Evolutionary conservation across 2,888 invertebrate genomes (phyloP).

Genomic region (Prosopocoilus inquinatus): DNA sequence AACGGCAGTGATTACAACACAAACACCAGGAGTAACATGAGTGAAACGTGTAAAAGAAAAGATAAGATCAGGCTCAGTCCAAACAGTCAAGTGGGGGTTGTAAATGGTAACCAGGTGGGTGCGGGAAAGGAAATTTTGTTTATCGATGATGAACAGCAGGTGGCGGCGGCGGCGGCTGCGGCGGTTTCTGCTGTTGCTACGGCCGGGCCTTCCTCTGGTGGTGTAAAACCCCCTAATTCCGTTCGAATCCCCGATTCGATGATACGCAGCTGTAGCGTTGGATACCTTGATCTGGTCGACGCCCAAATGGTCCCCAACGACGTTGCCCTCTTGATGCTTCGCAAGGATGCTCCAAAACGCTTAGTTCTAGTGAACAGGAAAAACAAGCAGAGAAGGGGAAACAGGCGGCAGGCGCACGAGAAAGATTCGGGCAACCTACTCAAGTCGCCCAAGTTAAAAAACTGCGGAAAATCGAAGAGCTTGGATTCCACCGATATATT

Average conservation of each 20-base stretch:
- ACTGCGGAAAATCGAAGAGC: slow-evolving; percentile 79
- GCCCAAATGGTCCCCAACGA: slow-evolving; percentile 72
- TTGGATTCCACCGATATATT: slow-evolving; percentile 82
- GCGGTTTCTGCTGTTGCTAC: neutral
- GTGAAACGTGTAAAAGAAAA: slow-evolving; percentile 29
- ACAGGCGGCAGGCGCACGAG: slow-evolving; percentile 27
- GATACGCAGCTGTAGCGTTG: slow-evolving; percentile 84
- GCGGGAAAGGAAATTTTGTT: slow-evolving; percentile 33
- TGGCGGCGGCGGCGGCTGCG: neutral
- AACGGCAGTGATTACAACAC: slow-evolving; percentile 8
- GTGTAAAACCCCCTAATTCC: slow-evolving; percentile 6
- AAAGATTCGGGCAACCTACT: slow-evolving; percentile 35
- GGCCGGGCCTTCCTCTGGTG: slow-evolving; percentile 25
- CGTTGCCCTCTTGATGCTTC: slow-evolving; percentile 67
- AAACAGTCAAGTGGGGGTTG: slow-evolving; percentile 22
- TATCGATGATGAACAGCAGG: slow-evolving; percentile 39
- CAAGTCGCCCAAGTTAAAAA: slow-evolving; percentile 58
- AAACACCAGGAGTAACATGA: slow-evolving; percentile 24
- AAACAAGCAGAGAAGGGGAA: slow-evolving; percentile 35
- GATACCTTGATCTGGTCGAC: slow-evolving; percentile 81
- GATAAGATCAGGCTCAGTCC: slow-evolving; percentile 33
- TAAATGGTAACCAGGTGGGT: slow-evolving; percentile 32
- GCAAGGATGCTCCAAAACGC: slow-evolving; percentile 75
- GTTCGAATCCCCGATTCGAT: slow-evolving; percentile 62
- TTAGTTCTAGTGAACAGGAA: slow-evolving; percentile 72